Evolutionary conservation across 1,140 invertebrate genomes (phyloP), one percentile per base, ranked within the genome.

Genomic region (Apis florea): DNA sequence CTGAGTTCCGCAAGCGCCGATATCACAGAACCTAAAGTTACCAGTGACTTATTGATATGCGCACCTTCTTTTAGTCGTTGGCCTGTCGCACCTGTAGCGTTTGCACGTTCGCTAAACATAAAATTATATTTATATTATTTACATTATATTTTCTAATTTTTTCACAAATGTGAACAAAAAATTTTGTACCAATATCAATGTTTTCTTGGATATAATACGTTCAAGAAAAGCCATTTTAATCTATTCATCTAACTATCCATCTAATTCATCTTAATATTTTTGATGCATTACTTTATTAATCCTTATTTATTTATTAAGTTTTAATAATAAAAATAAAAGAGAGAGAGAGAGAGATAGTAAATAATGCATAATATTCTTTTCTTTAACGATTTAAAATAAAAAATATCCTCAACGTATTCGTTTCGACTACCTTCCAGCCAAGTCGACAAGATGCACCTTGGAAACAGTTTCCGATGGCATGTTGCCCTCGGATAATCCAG

Each of bases 11-110:
- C 97, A 26, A 99, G 94, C 1, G 98, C 97, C 74, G 98, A 99
- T 90, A 99, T 99, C 86, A 99, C 98, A 91, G 98, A 99, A 83
- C 97, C 97, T 72, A 98, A 94, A 19, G 97, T 98, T 19, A 98
- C 97, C 51, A 98, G 93, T 2, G 97, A 98, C 92, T 98, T 98
- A 93, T 98, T 98, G 86, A 98, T 98, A 93, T 98, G 97, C 51
- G 97, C 97, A 79, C 97, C 97, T 94, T 98, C 97, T 88, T 98
- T 97, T 67, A 98, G 93, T 31, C 97, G 94, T 91, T 98, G 96
- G 12, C 97, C 97, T 11, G 97, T 97, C 31, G 97, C 97, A 67
- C 97, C 97, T 2, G 97, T 97, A 53, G 97, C 96, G 91, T 97
- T 97, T 4, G 97, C 97, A 80, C 97, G 94, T 93, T 98, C 98